Evolutionary conservation across 2,888 invertebrate species (phyloP), one percentile per base, ranked within the genome.

Genomic region (Microchrysa polita): DNA sequence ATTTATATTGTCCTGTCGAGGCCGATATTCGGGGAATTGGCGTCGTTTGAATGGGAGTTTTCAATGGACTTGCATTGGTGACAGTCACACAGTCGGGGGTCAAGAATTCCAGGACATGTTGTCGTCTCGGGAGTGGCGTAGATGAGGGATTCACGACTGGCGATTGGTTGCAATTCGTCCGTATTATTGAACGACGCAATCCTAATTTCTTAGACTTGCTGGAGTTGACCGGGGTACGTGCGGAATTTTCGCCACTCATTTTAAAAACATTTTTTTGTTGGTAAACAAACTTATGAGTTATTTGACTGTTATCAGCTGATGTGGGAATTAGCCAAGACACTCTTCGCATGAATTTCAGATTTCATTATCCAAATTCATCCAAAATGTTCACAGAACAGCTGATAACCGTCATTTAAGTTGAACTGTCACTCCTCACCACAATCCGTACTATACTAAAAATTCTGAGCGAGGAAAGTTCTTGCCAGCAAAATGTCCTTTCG

Each of bases 401-500:
- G 20, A 60, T 22, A 12, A 40, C 40, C n/a, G 34, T 12, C 61
- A 60, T n/a, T n/a, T n/a, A n/a, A n/a, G n/a, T n/a, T n/a, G n/a
- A n/a, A n/a, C n/a, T n/a, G n/a, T n/a, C n/a, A n/a, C n/a, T n/a
- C n/a, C n/a, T n/a, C n/a, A n/a, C n/a, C n/a, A n/a, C n/a, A n/a
- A n/a, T n/a, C n/a, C n/a, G n/a, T n/a, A n/a, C n/a, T n/a, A n/a
- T n/a, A n/a, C n/a, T n/a, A n/a, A n/a, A n/a, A n/a, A n/a, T n/a
- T n/a, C n/a, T n/a, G n/a, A n/a, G n/a, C n/a, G n/a, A n/a, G n/a
- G n/a, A n/a, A n/a, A n/a, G n/a, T n/a, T n/a, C n/a, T n/a, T n/a
- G n/a, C n/a, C n/a, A n/a, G n/a, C n/a, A 44, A 67, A 20, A 69
- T 69, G 69, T 55, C 57, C 20, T 55, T 69, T 12, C 69, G 22